These are phyloP conservation scores for Halichondria panicea DNA, from an alignment of 37 sponge, comb jelly and placozoan genomes.

Conservation along the genomic window DNA sequence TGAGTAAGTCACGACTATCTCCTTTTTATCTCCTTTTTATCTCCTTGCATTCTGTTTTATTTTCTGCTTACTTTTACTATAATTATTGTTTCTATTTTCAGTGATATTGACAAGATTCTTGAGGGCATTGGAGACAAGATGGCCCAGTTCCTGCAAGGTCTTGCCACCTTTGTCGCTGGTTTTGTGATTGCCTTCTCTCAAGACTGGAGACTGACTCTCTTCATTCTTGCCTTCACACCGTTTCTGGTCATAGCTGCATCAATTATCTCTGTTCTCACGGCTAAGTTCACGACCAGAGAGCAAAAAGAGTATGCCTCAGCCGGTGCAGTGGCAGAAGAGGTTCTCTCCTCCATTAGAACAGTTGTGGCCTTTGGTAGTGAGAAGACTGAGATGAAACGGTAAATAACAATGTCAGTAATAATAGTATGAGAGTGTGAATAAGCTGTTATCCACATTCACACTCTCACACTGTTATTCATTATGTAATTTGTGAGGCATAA, in stretches of 20 bases:
- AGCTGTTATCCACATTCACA: background rate
- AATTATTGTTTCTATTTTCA: background rate
- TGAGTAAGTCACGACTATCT: slow-evolving; percentile 34
- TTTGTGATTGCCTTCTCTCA: slow-evolving; percentile 30
- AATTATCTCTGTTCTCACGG: background rate
- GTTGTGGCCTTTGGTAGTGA: slow-evolving; percentile 94
- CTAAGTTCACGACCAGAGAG: slow-evolving; percentile 58
- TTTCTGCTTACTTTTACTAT: background rate
- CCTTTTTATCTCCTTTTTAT: background rate
- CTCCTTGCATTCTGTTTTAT: background rate
- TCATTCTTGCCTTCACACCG: slow-evolving; percentile 41
- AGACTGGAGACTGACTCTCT: slow-evolving; percentile 43
- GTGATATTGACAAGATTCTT: slow-evolving; percentile 59
- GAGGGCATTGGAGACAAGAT: slow-evolving; percentile 73
- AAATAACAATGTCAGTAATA: background rate
- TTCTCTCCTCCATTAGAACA: slow-evolving; percentile 87
- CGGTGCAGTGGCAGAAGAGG: slow-evolving; percentile 91
- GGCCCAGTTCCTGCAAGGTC: slow-evolving; percentile 40
- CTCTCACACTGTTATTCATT: background rate
- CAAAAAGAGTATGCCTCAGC: slow-evolving; percentile 86
- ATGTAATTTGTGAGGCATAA: background rate
- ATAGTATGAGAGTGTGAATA: background rate
- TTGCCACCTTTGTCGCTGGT: slow-evolving; percentile 42
- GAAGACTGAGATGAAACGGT: slow-evolving; percentile 47
- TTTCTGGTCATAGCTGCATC: slow-evolving; percentile 27